Base-by-base conservation (phyloP, 2,797 vertebrate genomes). In the Coccyzus lansbergi region DNA sequence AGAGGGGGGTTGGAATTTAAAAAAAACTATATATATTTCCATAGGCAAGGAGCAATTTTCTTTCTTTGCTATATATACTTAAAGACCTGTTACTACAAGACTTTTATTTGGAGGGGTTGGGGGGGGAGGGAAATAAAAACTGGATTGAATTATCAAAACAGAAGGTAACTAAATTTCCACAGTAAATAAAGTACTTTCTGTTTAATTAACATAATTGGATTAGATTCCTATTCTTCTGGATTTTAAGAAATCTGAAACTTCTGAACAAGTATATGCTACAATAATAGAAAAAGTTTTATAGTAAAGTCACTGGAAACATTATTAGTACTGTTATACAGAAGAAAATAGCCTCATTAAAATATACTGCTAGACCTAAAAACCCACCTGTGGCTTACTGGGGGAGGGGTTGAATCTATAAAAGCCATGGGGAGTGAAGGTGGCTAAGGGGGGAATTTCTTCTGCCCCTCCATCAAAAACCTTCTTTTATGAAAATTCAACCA, bases 61-160 rank as follows among this genome's bases (percentile, higher is more conserved):
- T 97, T 98, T 96, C 65, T 96, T 94, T 97, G 83, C 85, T 91
- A 77, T 69, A 19, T 81, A 46, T 95, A 94, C 96, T 92, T 92
- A 94, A 52, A 93, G 92, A 88, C 91, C 97, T 97, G 79, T 81
- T 89, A 89, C 17, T 65, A 59, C 48, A 93, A 92, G 55, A 75
- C 16, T 38, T 88, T 92, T 44, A 68, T 94, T 90, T 9, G 13
- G 9, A 15, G 9, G 28, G 9, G 26, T 29, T 16, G 28, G 13
- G 36, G 13, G 36, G 29, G 28, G 28, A 9, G 13, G 36, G 18
- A 5, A 42, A 40, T 78, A 81, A 94, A 89, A 93, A 90, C 49
- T 93, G 42, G 48, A 93, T 94, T 95, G 87, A 97, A 95, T 96
- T 95, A 92, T 88, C 90, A 96, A 68, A 94, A 69, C 69, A 97